Evolutionary conservation across 2,888 invertebrate species (phyloP).

Genomic region (Leptothorax acervorum): DNA sequence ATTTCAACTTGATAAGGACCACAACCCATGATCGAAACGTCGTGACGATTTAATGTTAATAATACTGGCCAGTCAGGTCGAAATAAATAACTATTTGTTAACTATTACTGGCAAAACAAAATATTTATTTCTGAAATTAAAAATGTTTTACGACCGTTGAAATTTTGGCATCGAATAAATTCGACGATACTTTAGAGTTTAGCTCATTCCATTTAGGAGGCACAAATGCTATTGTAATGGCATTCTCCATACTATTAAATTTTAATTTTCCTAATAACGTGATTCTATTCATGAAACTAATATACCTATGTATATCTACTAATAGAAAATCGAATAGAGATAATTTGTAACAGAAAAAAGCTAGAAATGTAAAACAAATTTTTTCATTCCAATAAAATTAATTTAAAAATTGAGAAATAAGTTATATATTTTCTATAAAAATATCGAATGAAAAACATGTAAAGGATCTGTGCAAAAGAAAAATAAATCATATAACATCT

Average conservation of each 20-base stretch:
- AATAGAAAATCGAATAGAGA: neutral
- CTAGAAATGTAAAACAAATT: neutral
- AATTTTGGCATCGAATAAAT: neutral
- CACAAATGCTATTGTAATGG: neutral
- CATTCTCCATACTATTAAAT: neutral
- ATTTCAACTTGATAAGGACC: no score
- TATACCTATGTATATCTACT: neutral
- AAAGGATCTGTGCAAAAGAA: neutral
- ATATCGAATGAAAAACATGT: neutral
- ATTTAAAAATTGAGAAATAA: neutral
- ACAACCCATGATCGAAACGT: no score
- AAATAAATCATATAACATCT: neutral
- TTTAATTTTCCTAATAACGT: neutral
- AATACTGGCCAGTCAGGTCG: no score
- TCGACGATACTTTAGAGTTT: neutral
- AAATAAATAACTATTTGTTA: no score
- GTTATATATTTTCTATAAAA: neutral
- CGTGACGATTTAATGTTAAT: no score
- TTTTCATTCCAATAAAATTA: neutral
- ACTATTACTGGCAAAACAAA: no score
- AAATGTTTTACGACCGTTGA: slow-evolving; percentile 25
- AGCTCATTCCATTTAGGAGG: neutral
- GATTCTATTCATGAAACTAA: neutral
- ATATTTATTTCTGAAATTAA: neutral
- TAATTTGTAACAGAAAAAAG: neutral